A percentile compares a stretch with the other conserved stretches of the same genome.
These are phyloP conservation scores for Drosophila kanapiae DNA, from an alignment of 1,140 invertebrate genomes.

Conservation along the genomic window DNA sequence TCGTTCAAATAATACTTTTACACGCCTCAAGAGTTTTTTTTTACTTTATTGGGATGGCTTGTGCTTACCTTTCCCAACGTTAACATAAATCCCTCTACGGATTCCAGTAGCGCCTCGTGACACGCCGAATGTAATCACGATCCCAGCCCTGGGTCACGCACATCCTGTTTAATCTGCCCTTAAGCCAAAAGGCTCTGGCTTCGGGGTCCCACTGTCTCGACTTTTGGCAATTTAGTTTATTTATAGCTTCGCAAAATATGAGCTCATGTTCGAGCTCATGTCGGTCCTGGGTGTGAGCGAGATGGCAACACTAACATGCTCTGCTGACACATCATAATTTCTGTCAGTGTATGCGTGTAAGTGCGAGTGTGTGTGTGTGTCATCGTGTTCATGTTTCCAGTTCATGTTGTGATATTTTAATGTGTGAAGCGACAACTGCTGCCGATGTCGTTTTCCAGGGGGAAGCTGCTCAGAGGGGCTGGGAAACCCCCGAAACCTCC, in stretches of 20 bases:
- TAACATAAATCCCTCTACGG: neutral
- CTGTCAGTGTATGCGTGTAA: constrained; percentile 47
- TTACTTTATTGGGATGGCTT: too few relatives aligned
- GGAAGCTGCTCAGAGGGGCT: constrained; percentile 13
- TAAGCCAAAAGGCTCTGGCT: constrained; percentile 54
- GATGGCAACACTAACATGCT: constrained; percentile 48
- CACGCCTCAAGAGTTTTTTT: neutral
- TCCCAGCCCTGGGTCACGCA: constrained; percentile 33
- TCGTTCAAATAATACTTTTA: neutral
- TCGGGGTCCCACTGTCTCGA: constrained; percentile 49
- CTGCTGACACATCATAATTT: constrained; percentile 81
- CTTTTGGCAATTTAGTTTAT: constrained; percentile 80
- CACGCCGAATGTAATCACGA: constrained; percentile 14
- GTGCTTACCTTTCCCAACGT: neutral
- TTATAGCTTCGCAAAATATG: constrained; percentile 77
- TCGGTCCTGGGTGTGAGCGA: constrained; percentile 22
- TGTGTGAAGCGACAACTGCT: constrained; percentile 81
- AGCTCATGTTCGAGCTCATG: constrained; percentile 56
- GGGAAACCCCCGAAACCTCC: neutral
- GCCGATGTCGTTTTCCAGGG: constrained; percentile 71
- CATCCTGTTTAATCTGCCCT: constrained; percentile 74
- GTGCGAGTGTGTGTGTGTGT: constrained; percentile 31
- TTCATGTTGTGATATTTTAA: constrained; percentile 83
- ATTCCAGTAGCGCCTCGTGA: neutral
- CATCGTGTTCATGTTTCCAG: constrained; percentile 73